Evolutionary conservation across 2,113 vertebrate species (phyloP).

Genomic region (Coryphaenoides rupestris): DNA sequence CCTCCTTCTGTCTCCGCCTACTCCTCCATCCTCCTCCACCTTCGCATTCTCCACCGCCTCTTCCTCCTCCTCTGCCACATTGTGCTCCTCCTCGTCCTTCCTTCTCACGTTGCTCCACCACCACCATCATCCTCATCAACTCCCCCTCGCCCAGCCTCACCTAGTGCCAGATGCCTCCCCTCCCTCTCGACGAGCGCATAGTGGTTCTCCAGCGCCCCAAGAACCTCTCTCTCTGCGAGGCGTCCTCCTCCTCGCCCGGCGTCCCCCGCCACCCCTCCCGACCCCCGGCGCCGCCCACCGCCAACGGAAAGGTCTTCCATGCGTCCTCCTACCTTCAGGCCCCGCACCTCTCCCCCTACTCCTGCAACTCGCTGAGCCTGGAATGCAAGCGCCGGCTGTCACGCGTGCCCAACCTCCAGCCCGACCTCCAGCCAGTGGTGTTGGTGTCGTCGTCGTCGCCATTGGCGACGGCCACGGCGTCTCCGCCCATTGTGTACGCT

Average conservation of each 20-base stretch:
- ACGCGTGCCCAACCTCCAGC: too few relatives aligned
- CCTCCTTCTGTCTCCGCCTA: too few relatives aligned
- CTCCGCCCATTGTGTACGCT: too few relatives aligned
- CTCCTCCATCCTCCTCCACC: too few relatives aligned
- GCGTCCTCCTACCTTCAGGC: conserved; percentile 47
- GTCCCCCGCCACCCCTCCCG: too few relatives aligned
- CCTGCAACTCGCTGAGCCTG: too few relatives aligned
- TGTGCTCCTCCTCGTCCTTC: conserved; percentile 15
- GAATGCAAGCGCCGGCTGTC: conserved; percentile 72
- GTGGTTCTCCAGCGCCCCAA: conserved; percentile 79
- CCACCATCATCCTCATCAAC: too few relatives aligned
- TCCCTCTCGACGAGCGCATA: conserved; percentile 84
- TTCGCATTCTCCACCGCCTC: too few relatives aligned
- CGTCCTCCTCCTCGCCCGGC: conserved; percentile 14
- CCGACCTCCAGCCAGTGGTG: conserved; percentile 36
- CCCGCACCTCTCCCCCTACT: conserved; percentile 54
- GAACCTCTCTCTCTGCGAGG: conserved; percentile 66
- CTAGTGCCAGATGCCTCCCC: conserved; percentile 82
- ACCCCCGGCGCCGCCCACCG: conserved; percentile 11
- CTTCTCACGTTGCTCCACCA: conserved; percentile 13
- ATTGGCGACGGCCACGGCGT: conserved; percentile 12
- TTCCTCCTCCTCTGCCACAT: neutral
- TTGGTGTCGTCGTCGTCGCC: too few relatives aligned
- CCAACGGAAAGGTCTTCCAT: conserved; percentile 50
- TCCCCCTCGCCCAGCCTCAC: conserved; percentile 56